Base-by-base conservation (phyloP, 2,113 vertebrate species). In the Strix uralensis region DNA sequence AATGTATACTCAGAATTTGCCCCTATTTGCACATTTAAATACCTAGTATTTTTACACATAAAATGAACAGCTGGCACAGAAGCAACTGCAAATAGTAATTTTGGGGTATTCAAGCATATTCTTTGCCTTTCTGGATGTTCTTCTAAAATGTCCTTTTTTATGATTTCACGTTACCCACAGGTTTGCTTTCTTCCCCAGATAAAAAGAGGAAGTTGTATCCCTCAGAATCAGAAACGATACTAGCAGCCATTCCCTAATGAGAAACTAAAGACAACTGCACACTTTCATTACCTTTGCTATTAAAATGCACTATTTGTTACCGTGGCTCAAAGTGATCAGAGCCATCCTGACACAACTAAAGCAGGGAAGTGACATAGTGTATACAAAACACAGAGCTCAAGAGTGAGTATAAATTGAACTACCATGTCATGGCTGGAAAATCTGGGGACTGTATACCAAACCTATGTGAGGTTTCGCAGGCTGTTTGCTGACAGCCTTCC, bases 381-480 rank as follows among this genome's bases (percentile, higher is more conserved):
- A 92, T 96, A 97, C 88, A 92, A 97, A 94, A 94, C 82, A 94
- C 88, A 96, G 95, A 96, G 40, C 79, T 78, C 23, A 75, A 38
- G 30, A 92, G 61, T 66, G 65, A 92, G 72, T 46, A 55, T 40
- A 97, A 96, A 94, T 79, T 95, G 97, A 94, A 87, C 92, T 92
- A 91, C 94, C 71, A 86, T 97, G 97, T 94, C 84, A 84, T 3
- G 40, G 58, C 91, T 96, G 54, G 92, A 85, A 83, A 96, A 94
- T 93, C 89, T 95, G 92, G 92, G 90, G 91, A 83, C 66, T 86
- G 94, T 79, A 78, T 92, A 97, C 89, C 71, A 96, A 96, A 96
- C 54, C 78, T 63, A 49, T 85, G 84, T 95, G 97, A 98, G 91
- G 82, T 86, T 98, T 96, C 94, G 93, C 96, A 98, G 97, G 93